These are phyloP conservation scores for Phoenicopterus ruber DNA, from an alignment of 2,113 vertebrate species.

Conservation along the genomic window DNA sequence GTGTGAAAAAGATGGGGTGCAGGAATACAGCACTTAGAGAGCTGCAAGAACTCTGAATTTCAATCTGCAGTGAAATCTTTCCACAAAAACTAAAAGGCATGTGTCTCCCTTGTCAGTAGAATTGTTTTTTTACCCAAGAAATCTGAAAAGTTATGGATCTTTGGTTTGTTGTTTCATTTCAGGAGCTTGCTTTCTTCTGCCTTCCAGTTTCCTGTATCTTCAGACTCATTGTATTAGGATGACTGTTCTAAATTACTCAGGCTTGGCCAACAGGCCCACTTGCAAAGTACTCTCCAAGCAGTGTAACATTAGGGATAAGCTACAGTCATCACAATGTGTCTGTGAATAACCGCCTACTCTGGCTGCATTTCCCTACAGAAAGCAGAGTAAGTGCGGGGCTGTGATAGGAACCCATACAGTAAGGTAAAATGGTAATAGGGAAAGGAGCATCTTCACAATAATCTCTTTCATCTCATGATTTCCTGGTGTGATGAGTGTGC, in stretches of 20 bases:
- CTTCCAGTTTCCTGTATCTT: background rate
- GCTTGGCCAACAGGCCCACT: background rate
- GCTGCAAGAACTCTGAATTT: background rate
- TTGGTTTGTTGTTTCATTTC: background rate
- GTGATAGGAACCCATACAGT: background rate
- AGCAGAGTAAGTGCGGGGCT: background rate
- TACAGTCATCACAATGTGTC: background rate
- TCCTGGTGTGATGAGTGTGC: background rate
- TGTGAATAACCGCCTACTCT: background rate
- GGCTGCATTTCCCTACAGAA: background rate
- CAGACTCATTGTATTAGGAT: background rate
- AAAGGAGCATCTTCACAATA: background rate
- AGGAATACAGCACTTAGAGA: background rate
- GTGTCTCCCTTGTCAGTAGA: background rate
- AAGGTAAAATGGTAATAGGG: background rate
- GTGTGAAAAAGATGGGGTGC: background rate
- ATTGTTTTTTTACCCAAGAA: background rate
- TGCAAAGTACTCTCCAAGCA: background rate
- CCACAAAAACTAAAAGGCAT: background rate
- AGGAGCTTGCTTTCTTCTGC: background rate
- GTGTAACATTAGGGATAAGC: background rate
- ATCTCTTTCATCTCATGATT: background rate
- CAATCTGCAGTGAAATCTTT: background rate
- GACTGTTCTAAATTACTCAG: background rate
- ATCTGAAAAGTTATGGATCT: background rate